Conservation (phyloP, 2,888 invertebrate genomes). For the Calephelis perditalis region DNA sequence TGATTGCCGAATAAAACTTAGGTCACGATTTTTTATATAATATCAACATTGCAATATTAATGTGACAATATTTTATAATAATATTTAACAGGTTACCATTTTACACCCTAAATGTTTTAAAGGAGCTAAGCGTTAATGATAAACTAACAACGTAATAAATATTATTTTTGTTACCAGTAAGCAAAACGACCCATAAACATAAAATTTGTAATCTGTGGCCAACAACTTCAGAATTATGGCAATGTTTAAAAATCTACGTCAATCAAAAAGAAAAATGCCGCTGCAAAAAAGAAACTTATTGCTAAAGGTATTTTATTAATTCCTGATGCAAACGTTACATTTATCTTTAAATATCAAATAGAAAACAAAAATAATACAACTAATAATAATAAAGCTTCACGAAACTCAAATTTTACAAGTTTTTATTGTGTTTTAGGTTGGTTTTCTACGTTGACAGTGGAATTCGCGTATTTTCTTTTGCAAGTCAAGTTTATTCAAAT, state of each 20-base stretch:
- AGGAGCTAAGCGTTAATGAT: too few species aligned
- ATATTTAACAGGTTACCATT: too few species aligned
- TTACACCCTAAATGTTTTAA: too few species aligned
- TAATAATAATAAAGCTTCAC: slow-evolving; percentile 2
- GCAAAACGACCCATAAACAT: background rate
- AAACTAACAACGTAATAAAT: too few species aligned
- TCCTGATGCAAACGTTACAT: slow-evolving; percentile 40
- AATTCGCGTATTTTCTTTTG: slow-evolving; percentile 67
- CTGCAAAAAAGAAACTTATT: slow-evolving; percentile 75
- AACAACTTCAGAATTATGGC: slow-evolving; percentile 33
- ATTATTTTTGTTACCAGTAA: background rate
- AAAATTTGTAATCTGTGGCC: slow-evolving; percentile 19
- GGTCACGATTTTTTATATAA: too few species aligned
- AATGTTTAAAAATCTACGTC: slow-evolving; percentile 49
- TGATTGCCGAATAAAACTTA: too few species aligned
- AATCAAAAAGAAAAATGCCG: slow-evolving; percentile 74
- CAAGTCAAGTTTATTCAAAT: slow-evolving; percentile 45
- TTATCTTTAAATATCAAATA: slow-evolving; percentile 15
- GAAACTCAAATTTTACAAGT: slow-evolving; percentile 25
- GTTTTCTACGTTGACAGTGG: slow-evolving; percentile 75
- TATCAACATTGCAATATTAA: too few species aligned
- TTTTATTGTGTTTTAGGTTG: slow-evolving; percentile 73
- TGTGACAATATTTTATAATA: too few species aligned
- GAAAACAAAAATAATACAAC: slow-evolving; percentile 25
- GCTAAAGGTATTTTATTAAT: slow-evolving; percentile 73